Percentiles rank a stretch among this genome's conserved stretches.
phyloP scores from a whole-genome alignment of 2,888 invertebrate species.

The Colostygia pectinataria region DNA sequence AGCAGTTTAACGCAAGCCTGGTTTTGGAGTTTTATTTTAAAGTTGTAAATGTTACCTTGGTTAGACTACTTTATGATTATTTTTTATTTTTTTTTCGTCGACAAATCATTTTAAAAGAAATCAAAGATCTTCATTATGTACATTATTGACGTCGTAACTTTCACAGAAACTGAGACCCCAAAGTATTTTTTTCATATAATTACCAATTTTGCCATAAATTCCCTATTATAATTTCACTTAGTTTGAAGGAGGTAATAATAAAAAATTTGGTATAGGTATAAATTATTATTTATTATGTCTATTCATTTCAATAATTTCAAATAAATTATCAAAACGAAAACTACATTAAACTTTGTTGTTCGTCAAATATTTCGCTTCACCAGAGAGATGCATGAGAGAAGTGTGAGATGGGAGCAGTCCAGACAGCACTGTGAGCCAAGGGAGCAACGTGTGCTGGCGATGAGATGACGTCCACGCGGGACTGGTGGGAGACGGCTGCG shows the following conservation, averaged over 20 bases:
- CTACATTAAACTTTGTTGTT: conserved; percentile 52
- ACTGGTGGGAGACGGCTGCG: conserved; percentile 76
- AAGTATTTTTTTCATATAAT: not conserved
- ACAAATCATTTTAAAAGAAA: too few species aligned
- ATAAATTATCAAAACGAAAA: conserved; percentile 62
- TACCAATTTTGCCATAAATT: too few species aligned
- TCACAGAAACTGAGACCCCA: too few species aligned
- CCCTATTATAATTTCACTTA: too few species aligned
- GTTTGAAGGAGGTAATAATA: conserved; percentile 15
- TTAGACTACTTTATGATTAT: too few species aligned
- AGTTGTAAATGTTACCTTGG: too few species aligned
- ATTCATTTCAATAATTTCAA: conserved; percentile 59
- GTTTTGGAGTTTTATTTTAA: too few species aligned
- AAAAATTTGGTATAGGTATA: conserved; percentile 15
- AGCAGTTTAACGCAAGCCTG: too few species aligned
- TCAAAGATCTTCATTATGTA: too few species aligned
- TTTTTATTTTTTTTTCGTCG: too few species aligned
- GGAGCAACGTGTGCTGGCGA: conserved; percentile 54
- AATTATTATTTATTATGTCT: conserved; percentile 60
- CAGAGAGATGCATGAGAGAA: conserved; percentile 51
- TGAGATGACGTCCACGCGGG: conserved; percentile 60
- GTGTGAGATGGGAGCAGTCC: conserved; percentile 54
- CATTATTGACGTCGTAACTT: too few species aligned
- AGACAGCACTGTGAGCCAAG: conserved; percentile 56
- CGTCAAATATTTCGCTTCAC: conserved; percentile 60